Conservation (phyloP, 2,797 vertebrate species). For the Yasuhikotakia modesta region DNA sequence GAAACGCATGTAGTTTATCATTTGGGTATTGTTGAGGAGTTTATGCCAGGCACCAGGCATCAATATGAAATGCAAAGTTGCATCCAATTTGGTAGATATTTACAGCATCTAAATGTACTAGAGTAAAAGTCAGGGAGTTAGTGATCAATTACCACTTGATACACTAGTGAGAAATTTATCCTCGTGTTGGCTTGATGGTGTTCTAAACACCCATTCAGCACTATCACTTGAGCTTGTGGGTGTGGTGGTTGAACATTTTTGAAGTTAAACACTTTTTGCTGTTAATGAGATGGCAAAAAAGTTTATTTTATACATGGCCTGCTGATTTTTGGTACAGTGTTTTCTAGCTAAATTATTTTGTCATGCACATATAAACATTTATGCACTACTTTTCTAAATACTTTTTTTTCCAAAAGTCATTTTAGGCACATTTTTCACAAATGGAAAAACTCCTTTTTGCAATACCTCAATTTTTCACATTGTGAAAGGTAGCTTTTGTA, state of each 20-base stretch:
- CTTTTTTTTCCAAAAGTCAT: constrained; percentile 97
- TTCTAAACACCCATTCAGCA: constrained; percentile 88
- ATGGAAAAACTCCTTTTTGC: constrained; percentile 99
- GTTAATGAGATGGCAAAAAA: constrained; percentile 86
- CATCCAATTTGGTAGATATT: constrained; percentile 63
- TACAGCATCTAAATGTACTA: constrained; percentile 78
- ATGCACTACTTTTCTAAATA: constrained; percentile 98
- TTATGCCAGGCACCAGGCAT: constrained; percentile 61
- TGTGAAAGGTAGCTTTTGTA: constrained; percentile 99
- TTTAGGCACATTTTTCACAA: constrained; percentile 99
- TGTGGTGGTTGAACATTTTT: constrained; percentile 88
- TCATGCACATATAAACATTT: constrained; percentile 96
- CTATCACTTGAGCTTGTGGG: constrained; percentile 85
- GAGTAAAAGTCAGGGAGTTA: constrained; percentile 92
- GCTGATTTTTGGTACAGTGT: constrained; percentile 99
- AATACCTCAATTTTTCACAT: constrained; percentile 99
- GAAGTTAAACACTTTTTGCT: constrained; percentile 99
- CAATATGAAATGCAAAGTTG: constrained; percentile 62
- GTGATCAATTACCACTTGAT: constrained; percentile 86
- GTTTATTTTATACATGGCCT: constrained; percentile 96
- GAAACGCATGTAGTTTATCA: constrained; percentile 81
- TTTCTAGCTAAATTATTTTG: constrained; percentile 99
- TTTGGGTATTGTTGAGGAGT: constrained; percentile 64
- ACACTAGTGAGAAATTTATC: constrained; percentile 85
- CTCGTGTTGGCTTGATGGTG: constrained; percentile 84